These are phyloP conservation scores for Halcyon senegalensis DNA, from an alignment of 2,113 vertebrate genomes.

Conservation along the genomic window DNA sequence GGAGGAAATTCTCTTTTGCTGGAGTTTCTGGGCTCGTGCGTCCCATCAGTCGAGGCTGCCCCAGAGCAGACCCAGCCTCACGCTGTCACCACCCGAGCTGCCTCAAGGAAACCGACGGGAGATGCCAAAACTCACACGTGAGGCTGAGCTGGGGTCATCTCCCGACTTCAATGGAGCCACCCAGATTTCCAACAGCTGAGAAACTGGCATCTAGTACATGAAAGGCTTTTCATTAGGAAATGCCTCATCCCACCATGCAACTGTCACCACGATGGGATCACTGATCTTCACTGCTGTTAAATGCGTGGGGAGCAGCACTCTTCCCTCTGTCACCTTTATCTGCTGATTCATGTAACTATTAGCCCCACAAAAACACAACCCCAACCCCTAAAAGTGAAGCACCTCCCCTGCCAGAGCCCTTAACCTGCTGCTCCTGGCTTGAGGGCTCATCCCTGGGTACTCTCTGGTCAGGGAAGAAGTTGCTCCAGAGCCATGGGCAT, in stretches of 20 bases:
- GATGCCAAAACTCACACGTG: neutral
- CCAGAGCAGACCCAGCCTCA: neutral
- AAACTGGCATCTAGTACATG: neutral
- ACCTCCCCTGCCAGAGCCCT: neutral
- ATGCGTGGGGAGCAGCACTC: neutral
- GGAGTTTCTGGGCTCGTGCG: neutral
- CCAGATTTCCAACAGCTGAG: slow-evolving; percentile 48
- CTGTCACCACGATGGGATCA: neutral
- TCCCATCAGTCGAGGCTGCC: neutral
- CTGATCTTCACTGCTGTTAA: slow-evolving; percentile 24
- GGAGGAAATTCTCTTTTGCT: neutral
- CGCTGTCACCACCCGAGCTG: neutral
- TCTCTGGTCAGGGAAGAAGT: neutral
- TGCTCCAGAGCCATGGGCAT: neutral
- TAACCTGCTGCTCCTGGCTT: neutral
- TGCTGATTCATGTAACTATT: neutral
- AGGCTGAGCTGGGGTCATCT: slow-evolving; percentile 20
- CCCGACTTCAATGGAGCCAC: slow-evolving; percentile 25
- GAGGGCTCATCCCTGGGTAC: neutral
- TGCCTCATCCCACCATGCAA: neutral
- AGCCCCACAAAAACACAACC: neutral
- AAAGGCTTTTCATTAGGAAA: slow-evolving; percentile 54
- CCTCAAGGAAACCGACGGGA: neutral
- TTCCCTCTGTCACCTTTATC: slow-evolving; percentile 17
- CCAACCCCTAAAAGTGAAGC: neutral